Conservation (phyloP, 2,888 invertebrate genomes). For the Laspeyria flexula region DNA sequence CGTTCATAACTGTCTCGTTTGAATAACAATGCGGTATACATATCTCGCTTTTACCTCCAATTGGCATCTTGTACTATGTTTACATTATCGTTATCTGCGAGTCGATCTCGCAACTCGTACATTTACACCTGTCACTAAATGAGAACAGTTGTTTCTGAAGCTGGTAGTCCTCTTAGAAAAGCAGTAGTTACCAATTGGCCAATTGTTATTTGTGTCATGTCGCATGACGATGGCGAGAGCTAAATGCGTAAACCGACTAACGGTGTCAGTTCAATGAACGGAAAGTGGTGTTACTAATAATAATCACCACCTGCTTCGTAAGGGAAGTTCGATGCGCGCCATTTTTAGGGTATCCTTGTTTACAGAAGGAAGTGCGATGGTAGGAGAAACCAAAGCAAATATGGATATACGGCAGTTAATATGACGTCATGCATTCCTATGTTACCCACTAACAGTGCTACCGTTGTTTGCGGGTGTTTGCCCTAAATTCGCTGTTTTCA, state of each 20-base stretch:
- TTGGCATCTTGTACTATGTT: slow-evolving; percentile 29
- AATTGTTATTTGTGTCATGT: slow-evolving; percentile 83
- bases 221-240: slow-evolving; percentile 69
- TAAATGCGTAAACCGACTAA: slow-evolving; percentile 80
- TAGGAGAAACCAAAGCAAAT: slow-evolving; percentile 28
- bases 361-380: slow-evolving; percentile 38
- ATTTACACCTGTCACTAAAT: slow-evolving; percentile 36
- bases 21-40: slow-evolving; percentile 68
- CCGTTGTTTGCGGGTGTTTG: slow-evolving; percentile 1
- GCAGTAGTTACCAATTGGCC: slow-evolving; percentile 63
- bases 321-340: slow-evolving; percentile 65
- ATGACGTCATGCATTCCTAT: slow-evolving; percentile 21
- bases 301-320: slow-evolving; percentile 76
- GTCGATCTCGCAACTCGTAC: slow-evolving; percentile 18
- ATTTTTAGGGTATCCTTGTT: slow-evolving; percentile 60
- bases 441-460: not conserved
- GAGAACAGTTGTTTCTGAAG: slow-evolving; percentile 22
- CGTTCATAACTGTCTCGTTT: slow-evolving; percentile 62
- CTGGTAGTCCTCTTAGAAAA: slow-evolving; percentile 26
- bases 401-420: slow-evolving; percentile 28
- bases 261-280: slow-evolving; percentile 82
- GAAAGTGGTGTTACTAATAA: slow-evolving; percentile 78
- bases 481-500: slow-evolving; percentile 1
- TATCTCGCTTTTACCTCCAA: slow-evolving; percentile 52
- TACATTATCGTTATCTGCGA: slow-evolving; percentile 31